Conservation (phyloP, 2,888 invertebrate genomes). For the Ramazzottius varieornatus region DNA sequence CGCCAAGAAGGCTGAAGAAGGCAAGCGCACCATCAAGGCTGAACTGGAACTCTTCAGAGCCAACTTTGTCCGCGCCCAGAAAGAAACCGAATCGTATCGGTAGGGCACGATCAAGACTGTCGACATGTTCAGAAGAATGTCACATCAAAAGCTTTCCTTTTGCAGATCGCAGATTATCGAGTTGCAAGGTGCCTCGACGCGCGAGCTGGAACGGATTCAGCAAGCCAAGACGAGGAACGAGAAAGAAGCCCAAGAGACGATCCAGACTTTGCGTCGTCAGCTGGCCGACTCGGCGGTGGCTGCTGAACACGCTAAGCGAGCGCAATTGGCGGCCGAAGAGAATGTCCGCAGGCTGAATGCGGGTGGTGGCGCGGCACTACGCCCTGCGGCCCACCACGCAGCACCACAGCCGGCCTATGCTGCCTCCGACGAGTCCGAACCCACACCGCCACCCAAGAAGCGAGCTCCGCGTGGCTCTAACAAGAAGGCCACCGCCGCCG, state of each 20-base stretch:
- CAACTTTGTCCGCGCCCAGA: neutral
- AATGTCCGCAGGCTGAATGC: too few relatives aligned
- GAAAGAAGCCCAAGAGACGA: neutral
- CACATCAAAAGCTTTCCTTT: neutral
- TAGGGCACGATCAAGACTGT: too few relatives aligned
- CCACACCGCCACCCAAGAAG: too few relatives aligned
- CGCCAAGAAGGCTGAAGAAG: neutral
- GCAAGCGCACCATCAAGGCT: neutral
- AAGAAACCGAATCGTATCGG: too few relatives aligned
- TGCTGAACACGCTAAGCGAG: neutral
- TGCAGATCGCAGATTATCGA: neutral
- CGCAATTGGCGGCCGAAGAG: too few relatives aligned
- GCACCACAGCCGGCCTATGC: too few relatives aligned
- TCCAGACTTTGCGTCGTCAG: neutral
- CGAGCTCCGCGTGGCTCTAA: too few relatives aligned
- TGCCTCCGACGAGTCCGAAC: too few relatives aligned
- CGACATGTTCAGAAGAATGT: too few relatives aligned
- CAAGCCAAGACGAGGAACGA: neutral
- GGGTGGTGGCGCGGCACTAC: too few relatives aligned
- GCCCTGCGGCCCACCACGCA: too few relatives aligned
- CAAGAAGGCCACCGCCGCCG: too few relatives aligned
- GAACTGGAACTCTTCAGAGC: neutral
- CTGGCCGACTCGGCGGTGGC: neutral
- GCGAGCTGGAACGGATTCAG: neutral
- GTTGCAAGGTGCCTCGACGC: neutral